Evolutionary conservation across 2,797 vertebrate genomes (phyloP).

Genomic region (Ctenosaura bakeri): DNA sequence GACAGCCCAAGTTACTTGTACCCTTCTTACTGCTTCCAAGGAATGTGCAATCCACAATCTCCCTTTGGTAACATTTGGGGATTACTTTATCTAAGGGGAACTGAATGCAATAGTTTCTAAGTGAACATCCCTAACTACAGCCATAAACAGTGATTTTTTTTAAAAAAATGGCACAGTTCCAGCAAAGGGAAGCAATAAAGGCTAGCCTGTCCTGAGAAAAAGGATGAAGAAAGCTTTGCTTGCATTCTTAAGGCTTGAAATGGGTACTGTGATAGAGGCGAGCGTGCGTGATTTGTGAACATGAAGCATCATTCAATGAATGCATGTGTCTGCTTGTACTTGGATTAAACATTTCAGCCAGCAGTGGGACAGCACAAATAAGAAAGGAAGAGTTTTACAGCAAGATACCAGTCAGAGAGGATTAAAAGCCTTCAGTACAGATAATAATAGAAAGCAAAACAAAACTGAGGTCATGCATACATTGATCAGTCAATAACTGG

Average conservation of each 20-base stretch:
- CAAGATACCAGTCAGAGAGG: conserved; percentile 80
- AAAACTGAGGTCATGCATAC: conserved; percentile 80
- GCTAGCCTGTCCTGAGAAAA: conserved; percentile 31
- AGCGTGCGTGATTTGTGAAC: conserved; percentile 46
- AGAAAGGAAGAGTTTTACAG: conserved; percentile 81
- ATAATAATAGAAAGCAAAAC: conserved; percentile 71
- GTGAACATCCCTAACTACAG: conserved; percentile 53
- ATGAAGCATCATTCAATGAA: conserved; percentile 62
- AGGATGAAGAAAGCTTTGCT: conserved; percentile 31
- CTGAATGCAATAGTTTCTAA: conserved; percentile 23
- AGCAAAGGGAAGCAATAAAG: not conserved
- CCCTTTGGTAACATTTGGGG: conserved; percentile 30
- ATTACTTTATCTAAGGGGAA: conserved; percentile 44
- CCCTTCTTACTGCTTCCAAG: not conserved
- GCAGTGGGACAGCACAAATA: conserved; percentile 77
- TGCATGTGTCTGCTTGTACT: conserved; percentile 60
- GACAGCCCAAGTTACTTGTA: not conserved
- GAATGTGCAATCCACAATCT: not conserved
- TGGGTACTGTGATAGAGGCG: not conserved
- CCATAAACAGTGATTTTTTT: conserved; percentile 17
- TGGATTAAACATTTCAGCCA: conserved; percentile 70
- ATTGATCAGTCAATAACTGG: conserved; percentile 76
- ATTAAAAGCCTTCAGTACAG: conserved; percentile 76
- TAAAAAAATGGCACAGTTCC: conserved; percentile 41
- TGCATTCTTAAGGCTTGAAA: conserved; percentile 59